Conservation (phyloP, 2,888 invertebrate species). For the Rhorus exstirpatorius region DNA sequence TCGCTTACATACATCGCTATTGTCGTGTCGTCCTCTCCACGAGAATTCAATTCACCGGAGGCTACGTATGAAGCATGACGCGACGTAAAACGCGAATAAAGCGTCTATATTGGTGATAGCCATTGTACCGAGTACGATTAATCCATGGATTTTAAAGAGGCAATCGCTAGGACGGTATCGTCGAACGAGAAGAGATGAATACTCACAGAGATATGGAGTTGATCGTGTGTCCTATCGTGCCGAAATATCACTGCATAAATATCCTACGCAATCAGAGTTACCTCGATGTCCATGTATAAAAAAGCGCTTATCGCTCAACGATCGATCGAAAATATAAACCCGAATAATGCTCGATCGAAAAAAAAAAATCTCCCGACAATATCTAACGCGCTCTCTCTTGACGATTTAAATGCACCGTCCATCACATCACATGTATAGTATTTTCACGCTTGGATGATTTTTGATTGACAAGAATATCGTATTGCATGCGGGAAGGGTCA, state of each 20-base stretch:
- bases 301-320: not conserved
- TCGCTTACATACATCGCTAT: no score
- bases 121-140: constrained; percentile 31
- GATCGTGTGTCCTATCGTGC: not conserved
- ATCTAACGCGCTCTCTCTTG: no score
- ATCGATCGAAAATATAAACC: not conserved
- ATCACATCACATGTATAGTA: no score
- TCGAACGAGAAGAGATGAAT: not conserved
- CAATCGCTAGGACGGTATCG: not conserved
- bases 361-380: no score
- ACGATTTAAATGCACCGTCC: no score
- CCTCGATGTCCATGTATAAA: not conserved
- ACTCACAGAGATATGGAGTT: not conserved
- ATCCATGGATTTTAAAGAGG: constrained; percentile 27
- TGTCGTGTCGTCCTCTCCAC: no score
- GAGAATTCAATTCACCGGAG: no score
- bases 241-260: not conserved
- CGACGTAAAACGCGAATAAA: not conserved
- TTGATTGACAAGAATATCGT: no score
- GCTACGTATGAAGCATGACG: no score
- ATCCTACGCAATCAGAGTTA: not conserved
- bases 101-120: not conserved
- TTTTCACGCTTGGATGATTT: no score
- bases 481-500: no score
- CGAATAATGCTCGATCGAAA: not conserved